Evolutionary conservation across 1,140 invertebrate species (phyloP).

Genomic region (Sminthurides bifidus): DNA sequence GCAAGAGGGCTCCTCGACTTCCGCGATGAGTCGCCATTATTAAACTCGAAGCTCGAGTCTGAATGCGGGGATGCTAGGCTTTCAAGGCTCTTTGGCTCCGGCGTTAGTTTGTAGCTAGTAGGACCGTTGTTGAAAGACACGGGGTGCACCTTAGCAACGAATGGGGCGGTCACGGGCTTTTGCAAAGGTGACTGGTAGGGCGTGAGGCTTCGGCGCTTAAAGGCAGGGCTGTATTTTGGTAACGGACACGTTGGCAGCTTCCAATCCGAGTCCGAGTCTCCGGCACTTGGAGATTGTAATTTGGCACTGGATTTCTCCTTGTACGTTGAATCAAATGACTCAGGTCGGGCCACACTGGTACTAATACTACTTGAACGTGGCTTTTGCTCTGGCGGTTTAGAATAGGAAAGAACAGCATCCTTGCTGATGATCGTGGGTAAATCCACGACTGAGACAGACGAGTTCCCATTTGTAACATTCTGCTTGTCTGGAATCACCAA

Average conservation of each 20-base stretch:
- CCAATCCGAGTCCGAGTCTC: slow-evolving; percentile 17
- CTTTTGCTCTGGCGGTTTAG: slow-evolving; percentile 31
- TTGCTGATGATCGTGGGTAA: slow-evolving; percentile 69
- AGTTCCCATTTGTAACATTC: neutral
- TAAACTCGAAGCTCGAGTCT: slow-evolving; percentile 48
- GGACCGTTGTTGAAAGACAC: neutral
- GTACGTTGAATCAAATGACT: slow-evolving; percentile 13
- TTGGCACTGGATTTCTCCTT: slow-evolving; percentile 19
- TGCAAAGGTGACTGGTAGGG: slow-evolving; percentile 44
- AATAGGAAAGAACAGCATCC: slow-evolving; percentile 36
- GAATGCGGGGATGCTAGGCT: slow-evolving; percentile 46
- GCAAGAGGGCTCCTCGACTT: slow-evolving; percentile 41
- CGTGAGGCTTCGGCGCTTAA: slow-evolving; percentile 60
- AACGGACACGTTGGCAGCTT: slow-evolving; percentile 28
- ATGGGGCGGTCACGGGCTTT: neutral
- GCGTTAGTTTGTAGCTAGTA: slow-evolving; percentile 19
- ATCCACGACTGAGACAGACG: slow-evolving; percentile 43
- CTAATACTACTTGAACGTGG: slow-evolving; percentile 8
- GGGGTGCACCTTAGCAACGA: neutral
- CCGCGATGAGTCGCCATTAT: too few relatives aligned
- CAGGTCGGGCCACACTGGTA: slow-evolving; percentile 20
- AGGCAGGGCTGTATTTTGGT: slow-evolving; percentile 73
- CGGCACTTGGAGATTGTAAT: slow-evolving; percentile 2
- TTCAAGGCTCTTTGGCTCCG: slow-evolving; percentile 46
- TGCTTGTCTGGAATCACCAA: slow-evolving; percentile 64